A percentile compares a stretch with the other conserved stretches of the same genome.
phyloP scores from a whole-genome alignment of 2,888 invertebrate genomes.

The Parascotia fuliginaria region DNA sequence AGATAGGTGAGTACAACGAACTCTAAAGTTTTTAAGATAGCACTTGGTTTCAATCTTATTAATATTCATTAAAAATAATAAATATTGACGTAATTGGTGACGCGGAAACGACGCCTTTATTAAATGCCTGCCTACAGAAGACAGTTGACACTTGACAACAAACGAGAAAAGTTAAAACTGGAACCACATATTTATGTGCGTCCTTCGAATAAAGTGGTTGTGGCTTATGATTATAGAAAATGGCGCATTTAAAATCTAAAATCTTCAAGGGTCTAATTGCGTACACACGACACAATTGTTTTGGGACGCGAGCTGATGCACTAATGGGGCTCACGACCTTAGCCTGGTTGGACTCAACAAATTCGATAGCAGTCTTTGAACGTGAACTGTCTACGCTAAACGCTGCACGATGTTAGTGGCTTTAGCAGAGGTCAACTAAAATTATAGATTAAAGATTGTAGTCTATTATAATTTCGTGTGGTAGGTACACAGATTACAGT shows the following conservation, averaged over 20 bases:
- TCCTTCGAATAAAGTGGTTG: conserved; percentile 8
- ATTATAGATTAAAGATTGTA: background rate
- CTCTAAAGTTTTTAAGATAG: background rate
- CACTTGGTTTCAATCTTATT: background rate
- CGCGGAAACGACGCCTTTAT: background rate
- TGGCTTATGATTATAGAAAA: conserved; percentile 27
- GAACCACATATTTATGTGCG: background rate
- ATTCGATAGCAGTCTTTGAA: conserved; percentile 32
- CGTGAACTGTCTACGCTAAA: conserved; percentile 26
- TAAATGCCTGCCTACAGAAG: background rate
- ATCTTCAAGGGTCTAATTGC: conserved; percentile 66
- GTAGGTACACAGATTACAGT: no score
- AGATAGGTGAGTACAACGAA: background rate
- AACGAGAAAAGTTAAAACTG: background rate
- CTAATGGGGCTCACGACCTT: conserved; percentile 68
- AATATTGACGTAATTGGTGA: background rate
- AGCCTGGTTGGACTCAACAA: conserved; percentile 56
- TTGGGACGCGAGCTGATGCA: conserved; percentile 59
- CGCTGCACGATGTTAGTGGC: conserved; percentile 26
- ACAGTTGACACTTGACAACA: background rate
- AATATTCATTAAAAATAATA: background rate
- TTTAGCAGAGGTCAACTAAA: conserved; percentile 18
- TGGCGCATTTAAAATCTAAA: conserved; percentile 31
- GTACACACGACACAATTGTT: conserved; percentile 72
- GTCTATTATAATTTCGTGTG: no score